phyloP scores from a whole-genome alignment of 2,797 vertebrate species.

The Ptychobarbus kaznakovi region DNA sequence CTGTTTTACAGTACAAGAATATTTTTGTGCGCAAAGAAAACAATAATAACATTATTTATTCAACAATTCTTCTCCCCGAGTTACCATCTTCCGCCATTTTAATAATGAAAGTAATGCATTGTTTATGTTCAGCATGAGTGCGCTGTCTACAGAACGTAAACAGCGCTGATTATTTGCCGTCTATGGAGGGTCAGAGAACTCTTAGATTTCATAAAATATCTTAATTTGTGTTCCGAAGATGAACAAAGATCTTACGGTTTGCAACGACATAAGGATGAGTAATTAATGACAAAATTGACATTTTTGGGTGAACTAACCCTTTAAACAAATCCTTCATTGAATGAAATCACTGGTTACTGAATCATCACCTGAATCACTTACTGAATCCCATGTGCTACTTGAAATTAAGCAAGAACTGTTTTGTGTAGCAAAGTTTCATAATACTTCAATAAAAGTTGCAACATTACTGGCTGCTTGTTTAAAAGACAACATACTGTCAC shows the following conservation, averaged over 20 bases:
- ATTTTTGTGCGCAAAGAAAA: background rate
- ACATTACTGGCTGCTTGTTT: background rate
- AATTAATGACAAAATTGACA: too few relatives aligned
- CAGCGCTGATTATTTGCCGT: too few relatives aligned
- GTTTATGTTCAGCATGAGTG: too few relatives aligned
- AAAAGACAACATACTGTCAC: too few relatives aligned
- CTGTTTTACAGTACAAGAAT: background rate
- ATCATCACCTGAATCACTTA: background rate
- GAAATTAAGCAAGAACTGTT: slow-evolving; percentile 1
- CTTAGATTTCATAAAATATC: too few relatives aligned
- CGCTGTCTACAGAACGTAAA: background rate
- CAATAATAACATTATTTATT: background rate
- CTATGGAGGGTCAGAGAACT: background rate
- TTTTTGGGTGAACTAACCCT: too few relatives aligned
- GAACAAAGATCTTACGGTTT: too few relatives aligned
- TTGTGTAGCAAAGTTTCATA: background rate
- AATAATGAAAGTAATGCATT: background rate
- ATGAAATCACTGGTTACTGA: background rate
- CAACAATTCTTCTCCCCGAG: background rate
- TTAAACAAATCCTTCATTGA: background rate
- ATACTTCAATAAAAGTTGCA: background rate
- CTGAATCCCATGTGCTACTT: background rate
- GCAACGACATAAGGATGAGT: too few relatives aligned
- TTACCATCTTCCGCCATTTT: background rate
- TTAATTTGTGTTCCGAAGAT: too few relatives aligned